Evolutionary conservation across 2,797 vertebrate genomes (phyloP), one percentile per base, ranked within the genome.

Genomic region (Cossypha polioptera): DNA sequence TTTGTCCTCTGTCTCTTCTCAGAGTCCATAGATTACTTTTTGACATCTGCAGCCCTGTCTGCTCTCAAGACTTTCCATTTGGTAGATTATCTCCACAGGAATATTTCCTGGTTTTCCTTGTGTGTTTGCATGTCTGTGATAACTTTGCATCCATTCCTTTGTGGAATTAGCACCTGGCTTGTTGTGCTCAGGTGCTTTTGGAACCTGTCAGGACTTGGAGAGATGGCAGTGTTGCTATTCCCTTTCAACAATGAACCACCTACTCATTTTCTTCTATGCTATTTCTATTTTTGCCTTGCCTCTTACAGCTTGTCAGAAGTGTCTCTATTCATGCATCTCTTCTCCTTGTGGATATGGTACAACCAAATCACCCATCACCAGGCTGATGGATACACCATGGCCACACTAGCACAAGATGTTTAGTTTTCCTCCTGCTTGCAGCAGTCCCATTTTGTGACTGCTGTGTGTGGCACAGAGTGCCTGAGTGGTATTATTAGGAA

Each of bases 141-240:
- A 54, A 38, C n/a, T 54, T 2, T 10, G 7, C 10, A 5, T 16
- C 42, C 16, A 5, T 19, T 84, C 17, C 36, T 54, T 58, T 12
- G 8, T 1, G 38, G 66, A 68, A 42, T 33, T 33, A 66, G 14
- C 35, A 4, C 0, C 0, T 40, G 40, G 25, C 22, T 45, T 17
- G 5, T 8, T 6, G 31, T 58, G 35, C n/a, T 61, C 42, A 20
- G 33, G 25, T 22, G 35, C 17, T 68, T 62, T 18, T 24, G 48
- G 58, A 78, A 25, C 26, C 42, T 45, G 12, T n/a, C 33, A 45
- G 62, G 50, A 16, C 17, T 13, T 18, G 31, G 36, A 66, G 42
- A 21, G 61, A 16, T 40, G 26, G 21, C 9, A 42, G 25, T 16
- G 42, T 1, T 45, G n/a, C 7, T 38, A 9, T 38, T 90, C 19